phyloP scores from a whole-genome alignment of 2,888 invertebrate species.

The Agrilus biguttatus region DNA sequence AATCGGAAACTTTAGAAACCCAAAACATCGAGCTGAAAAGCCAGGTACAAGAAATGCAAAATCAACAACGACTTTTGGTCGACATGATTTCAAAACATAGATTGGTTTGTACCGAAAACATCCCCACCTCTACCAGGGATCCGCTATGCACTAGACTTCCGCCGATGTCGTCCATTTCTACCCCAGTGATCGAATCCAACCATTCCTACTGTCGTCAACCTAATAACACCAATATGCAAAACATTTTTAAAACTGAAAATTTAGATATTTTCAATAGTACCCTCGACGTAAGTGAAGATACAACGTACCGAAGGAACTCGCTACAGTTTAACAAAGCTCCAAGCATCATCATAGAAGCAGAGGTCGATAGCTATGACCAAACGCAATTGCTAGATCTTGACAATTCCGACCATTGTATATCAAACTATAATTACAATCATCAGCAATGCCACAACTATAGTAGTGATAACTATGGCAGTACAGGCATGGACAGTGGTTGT shows the following conservation, averaged over 20 bases:
- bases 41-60: constrained; percentile 70
- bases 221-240: constrained; percentile 4
- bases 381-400: constrained; percentile 40
- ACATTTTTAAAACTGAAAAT: constrained; percentile 14
- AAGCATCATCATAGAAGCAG: constrained; percentile 38
- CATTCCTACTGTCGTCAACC: constrained; percentile 25
- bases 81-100: constrained; percentile 67
- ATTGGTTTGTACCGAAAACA: constrained; percentile 46
- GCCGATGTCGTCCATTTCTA: constrained; percentile 16
- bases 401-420: constrained; percentile 20
- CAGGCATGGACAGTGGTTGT: constrained; percentile 45
- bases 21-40: constrained; percentile 74
- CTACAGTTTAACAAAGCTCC: constrained; percentile 21
- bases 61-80: constrained; percentile 59
- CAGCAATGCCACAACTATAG: constrained; percentile 44
- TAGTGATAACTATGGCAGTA: constrained; percentile 39
- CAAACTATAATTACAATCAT: constrained; percentile 19
- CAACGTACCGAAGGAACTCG: constrained; percentile 15
- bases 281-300: constrained; percentile 14
- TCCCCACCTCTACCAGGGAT: constrained; percentile 24
- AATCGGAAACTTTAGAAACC: constrained; percentile 72
- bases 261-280: constrained; percentile 18
- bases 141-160: constrained; percentile 20
- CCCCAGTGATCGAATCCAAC: constrained; percentile 23
- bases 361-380: constrained; percentile 36